These are phyloP conservation scores for Sabellastarte sp. DNA, from an alignment of 2,888 invertebrate genomes.

Conservation along the genomic window DNA sequence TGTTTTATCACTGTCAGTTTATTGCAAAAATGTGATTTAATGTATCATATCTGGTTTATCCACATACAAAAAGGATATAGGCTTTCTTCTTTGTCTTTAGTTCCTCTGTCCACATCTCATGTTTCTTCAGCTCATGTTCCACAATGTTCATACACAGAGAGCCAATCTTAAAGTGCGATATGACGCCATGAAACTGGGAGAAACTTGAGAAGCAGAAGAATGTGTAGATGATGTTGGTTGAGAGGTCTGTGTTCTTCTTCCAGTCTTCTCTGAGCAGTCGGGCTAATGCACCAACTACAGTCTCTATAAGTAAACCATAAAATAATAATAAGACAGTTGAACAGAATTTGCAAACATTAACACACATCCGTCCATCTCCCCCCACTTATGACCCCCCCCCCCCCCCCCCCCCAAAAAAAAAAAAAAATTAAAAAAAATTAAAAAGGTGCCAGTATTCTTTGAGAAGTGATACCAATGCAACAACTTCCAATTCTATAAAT, in stretches of 20 bases:
- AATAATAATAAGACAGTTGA: too few relatives aligned
- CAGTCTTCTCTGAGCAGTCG: constrained; percentile 96
- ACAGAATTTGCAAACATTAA: too few relatives aligned
- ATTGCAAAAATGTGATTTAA: too few relatives aligned
- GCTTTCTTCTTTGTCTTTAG: constrained; percentile 56
- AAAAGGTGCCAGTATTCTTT: not conserved
- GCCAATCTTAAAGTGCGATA: constrained; percentile 95
- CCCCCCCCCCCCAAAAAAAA: not conserved
- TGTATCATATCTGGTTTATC: too few relatives aligned
- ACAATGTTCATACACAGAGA: constrained; percentile 90
- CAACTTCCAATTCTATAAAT: too few relatives aligned
- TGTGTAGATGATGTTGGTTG: constrained; percentile 93
- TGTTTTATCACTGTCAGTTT: too few relatives aligned
- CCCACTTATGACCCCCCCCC: not conserved
- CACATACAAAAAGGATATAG: not conserved
- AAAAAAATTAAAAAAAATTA: not conserved
- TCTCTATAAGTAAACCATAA: constrained; percentile 68
- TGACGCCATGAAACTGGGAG: constrained; percentile 89
- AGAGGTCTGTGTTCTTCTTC: constrained; percentile 92
- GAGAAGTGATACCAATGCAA: not conserved
- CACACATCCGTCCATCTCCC: not conserved
- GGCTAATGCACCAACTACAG: constrained; percentile 89
- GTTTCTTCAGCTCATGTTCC: constrained; percentile 89
- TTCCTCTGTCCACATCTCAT: constrained; percentile 80
- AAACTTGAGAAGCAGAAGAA: constrained; percentile 97